Conservation (phyloP, 2,888 invertebrate species). For the Cremastinae sp. region DNA sequence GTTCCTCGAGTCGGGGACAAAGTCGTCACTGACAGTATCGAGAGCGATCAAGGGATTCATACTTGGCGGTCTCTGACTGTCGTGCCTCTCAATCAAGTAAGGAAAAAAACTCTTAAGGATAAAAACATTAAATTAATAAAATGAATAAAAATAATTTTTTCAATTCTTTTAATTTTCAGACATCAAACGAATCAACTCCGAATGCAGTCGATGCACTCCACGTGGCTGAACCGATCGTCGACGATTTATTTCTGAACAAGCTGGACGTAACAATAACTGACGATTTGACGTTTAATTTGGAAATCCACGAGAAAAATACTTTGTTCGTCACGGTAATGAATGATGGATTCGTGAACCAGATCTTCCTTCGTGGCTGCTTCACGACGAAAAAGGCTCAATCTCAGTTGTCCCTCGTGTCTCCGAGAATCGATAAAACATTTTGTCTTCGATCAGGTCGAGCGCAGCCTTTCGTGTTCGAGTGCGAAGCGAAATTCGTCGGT, state of each 20-base stretch:
- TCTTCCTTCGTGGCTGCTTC: slow-evolving; percentile 81
- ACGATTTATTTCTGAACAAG: slow-evolving; percentile 78
- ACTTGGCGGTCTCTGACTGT: slow-evolving; percentile 84
- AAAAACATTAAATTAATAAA: neutral
- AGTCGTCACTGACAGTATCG: slow-evolving; percentile 86
- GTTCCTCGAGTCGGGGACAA: slow-evolving; percentile 83
- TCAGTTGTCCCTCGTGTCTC: slow-evolving; percentile 81
- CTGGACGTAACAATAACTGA: slow-evolving; percentile 82
- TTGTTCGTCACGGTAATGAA: slow-evolving; percentile 81
- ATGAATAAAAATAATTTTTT: neutral
- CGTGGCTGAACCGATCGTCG: slow-evolving; percentile 54
- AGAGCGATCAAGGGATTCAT: slow-evolving; percentile 85
- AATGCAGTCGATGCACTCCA: slow-evolving; percentile 5
- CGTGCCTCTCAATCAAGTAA: slow-evolving; percentile 70
- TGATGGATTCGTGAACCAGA: slow-evolving; percentile 78
- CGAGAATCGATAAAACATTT: slow-evolving; percentile 75
- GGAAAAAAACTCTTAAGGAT: neutral
- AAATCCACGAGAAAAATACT: slow-evolving; percentile 79
- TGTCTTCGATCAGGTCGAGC: slow-evolving; percentile 80
- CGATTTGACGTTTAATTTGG: slow-evolving; percentile 77
- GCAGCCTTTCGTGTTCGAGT: slow-evolving; percentile 81
- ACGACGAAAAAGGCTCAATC: slow-evolving; percentile 81
- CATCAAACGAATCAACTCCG: slow-evolving; percentile 43
- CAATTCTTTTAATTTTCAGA: slow-evolving; percentile 43
- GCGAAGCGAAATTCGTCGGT: slow-evolving; percentile 84